These are phyloP conservation scores for Bembecia ichneumoniformis DNA, from an alignment of 2,888 invertebrate genomes.

Conservation along the genomic window DNA sequence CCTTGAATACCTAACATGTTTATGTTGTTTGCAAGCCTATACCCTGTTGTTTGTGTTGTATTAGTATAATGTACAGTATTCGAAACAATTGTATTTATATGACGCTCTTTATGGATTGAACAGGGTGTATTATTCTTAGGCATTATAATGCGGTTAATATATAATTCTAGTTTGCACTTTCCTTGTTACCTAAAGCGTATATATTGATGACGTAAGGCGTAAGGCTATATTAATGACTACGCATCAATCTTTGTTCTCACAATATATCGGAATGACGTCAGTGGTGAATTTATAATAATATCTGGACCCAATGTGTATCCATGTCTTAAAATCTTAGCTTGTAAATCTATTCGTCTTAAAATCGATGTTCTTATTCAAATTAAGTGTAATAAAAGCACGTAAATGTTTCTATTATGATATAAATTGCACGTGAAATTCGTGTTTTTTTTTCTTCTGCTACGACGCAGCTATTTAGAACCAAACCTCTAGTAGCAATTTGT, in stretches of 20 bases:
- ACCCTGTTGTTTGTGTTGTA: neutral
- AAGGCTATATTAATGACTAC: too few species aligned
- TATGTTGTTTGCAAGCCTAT: too few species aligned
- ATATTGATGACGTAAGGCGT: too few species aligned
- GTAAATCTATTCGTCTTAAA: constrained; percentile 15
- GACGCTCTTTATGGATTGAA: constrained; percentile 58
- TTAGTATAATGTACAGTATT: neutral
- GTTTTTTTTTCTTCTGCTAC: constrained; percentile 2
- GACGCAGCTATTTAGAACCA: too few species aligned
- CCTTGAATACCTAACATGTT: too few species aligned
- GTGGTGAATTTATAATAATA: constrained; percentile 2
- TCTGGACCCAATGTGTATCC: neutral
- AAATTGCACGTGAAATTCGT: constrained; percentile 1
- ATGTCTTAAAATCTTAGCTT: neutral
- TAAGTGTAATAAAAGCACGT: constrained; percentile 1
- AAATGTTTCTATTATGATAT: neutral
- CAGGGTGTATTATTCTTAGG: constrained; percentile 65
- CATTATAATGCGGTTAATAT: constrained; percentile 30
- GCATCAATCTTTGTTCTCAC: too few species aligned
- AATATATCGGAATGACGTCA: too few species aligned
- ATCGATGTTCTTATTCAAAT: constrained; percentile 24
- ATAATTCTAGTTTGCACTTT: constrained; percentile 21
- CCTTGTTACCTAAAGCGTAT: constrained; percentile 1
- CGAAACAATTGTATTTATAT: constrained; percentile 7
- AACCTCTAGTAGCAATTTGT: too few species aligned